Percentiles rank a stretch among this genome's conserved stretches.
Conservation (phyloP, 2,797 vertebrate genomes). For the Chaenodraco wilsoni region DNA sequence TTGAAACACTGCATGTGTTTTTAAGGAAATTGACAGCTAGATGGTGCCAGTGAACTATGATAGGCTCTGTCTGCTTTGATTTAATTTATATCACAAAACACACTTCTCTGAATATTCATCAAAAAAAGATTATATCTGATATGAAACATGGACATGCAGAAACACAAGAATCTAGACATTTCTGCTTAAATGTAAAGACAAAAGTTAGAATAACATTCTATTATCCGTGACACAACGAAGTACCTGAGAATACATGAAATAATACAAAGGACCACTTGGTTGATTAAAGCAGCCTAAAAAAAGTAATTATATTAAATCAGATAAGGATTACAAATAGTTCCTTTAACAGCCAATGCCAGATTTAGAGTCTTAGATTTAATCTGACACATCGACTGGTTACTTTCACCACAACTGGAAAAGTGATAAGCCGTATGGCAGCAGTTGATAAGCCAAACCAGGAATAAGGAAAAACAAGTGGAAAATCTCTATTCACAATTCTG, state of each 20-base stretch:
- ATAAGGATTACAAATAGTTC: neutral
- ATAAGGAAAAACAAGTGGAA: slow-evolving; percentile 53
- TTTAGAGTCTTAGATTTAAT: slow-evolving; percentile 38
- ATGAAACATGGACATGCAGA: neutral
- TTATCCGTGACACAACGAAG: neutral
- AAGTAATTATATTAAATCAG: neutral
- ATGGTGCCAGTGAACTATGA: slow-evolving; percentile 49
- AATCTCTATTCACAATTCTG: slow-evolving; percentile 30
- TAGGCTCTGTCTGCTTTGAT: neutral
- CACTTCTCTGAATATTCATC: neutral
- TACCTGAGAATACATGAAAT: neutral
- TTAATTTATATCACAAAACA: neutral
- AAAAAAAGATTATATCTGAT: neutral
- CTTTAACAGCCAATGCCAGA: slow-evolving; percentile 7
- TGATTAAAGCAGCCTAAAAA: neutral
- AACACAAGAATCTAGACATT: neutral
- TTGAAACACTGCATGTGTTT: neutral
- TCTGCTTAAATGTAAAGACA: neutral
- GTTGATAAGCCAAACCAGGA: slow-evolving; percentile 62
- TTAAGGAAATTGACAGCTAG: slow-evolving; percentile 38
- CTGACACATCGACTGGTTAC: slow-evolving; percentile 33
- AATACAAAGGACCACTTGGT: neutral
- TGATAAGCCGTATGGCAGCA: slow-evolving; percentile 35
- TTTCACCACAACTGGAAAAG: slow-evolving; percentile 15
- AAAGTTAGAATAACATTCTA: neutral